Percentiles rank a stretch among this genome's conserved stretches.
Conservation (phyloP, 2,113 vertebrate species). For the Eulemur macaco region DNA sequence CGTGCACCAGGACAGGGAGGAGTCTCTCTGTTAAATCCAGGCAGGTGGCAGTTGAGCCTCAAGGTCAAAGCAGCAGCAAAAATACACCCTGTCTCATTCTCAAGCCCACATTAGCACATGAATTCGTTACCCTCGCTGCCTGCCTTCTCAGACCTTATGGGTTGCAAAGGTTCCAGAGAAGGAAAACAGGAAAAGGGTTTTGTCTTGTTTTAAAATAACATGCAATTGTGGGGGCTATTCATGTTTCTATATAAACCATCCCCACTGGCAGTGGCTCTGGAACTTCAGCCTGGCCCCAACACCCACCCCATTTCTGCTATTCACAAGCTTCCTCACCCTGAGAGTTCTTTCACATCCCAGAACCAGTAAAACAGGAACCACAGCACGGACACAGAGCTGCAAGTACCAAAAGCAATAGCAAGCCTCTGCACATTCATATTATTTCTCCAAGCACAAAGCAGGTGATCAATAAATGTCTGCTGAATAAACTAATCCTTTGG, state of each 20-base stretch:
- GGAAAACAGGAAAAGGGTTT: neutral
- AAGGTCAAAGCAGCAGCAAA: neutral
- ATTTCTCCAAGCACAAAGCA: constrained; percentile 48
- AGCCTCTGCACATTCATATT: neutral
- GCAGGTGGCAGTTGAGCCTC: neutral
- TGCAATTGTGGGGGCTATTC: neutral
- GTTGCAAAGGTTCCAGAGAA: neutral
- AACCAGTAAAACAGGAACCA: neutral
- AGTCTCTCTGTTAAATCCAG: neutral
- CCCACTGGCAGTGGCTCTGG: neutral
- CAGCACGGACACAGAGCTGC: neutral
- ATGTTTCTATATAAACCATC: neutral
- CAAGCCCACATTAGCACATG: neutral
- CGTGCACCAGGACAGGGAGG: neutral
- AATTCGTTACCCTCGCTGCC: neutral
- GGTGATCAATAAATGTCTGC: constrained; percentile 55
- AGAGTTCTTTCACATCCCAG: neutral
- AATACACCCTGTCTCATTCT: neutral
- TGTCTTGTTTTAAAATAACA: neutral
- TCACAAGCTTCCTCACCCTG: neutral
- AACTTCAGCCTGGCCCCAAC: neutral
- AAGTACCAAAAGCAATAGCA: neutral
- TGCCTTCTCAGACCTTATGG: neutral
- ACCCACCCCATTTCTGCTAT: neutral
- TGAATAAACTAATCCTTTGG: constrained; percentile 64